These are phyloP conservation scores for Lissocephala sabroskyi DNA, from an alignment of 2,888 invertebrate species.

Conservation along the genomic window DNA sequence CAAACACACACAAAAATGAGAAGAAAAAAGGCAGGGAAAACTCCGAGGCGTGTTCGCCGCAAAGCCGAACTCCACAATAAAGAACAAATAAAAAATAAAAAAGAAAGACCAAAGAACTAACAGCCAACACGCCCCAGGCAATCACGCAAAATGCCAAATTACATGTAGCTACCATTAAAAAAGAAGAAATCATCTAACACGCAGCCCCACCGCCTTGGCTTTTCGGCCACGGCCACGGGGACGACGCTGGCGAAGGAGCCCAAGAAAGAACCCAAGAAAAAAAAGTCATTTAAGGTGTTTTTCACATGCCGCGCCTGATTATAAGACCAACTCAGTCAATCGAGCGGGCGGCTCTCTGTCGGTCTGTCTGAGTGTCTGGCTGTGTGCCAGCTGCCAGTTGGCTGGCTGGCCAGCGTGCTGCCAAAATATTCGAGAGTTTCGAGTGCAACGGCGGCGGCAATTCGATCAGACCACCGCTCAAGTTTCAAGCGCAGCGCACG, in stretches of 20 bases:
- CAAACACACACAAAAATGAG: no score
- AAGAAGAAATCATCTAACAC: conserved; percentile 55
- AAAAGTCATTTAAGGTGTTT: conserved; percentile 61
- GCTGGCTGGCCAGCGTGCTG: conserved; percentile 1
- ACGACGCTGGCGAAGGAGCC: no score
- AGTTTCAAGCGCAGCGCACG: conserved; percentile 35
- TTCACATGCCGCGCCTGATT: conserved; percentile 45
- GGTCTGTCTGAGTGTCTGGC: background rate
- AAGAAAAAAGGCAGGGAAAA: conserved; percentile 39
- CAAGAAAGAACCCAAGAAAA: conserved; percentile 11
- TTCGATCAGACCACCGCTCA: conserved; percentile 39
- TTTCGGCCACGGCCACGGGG: conserved; percentile 3
- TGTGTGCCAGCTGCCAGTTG: conserved; percentile 16
- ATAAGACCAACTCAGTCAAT: conserved; percentile 27
- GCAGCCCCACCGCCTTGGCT: conserved; percentile 28
- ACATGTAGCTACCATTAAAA: conserved; percentile 50
- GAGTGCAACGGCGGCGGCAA: conserved; percentile 32
- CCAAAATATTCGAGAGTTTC: conserved; percentile 9
- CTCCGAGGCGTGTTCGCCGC: conserved; percentile 23
- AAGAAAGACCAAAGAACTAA: conserved; percentile 14
- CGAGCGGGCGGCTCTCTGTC: background rate
- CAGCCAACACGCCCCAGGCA: conserved; percentile 62
- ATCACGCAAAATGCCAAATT: conserved; percentile 67
- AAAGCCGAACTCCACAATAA: no score
- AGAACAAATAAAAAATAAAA: conserved; percentile 14